phyloP scores from a whole-genome alignment of 2,888 invertebrate species.

The Ferrisia virgata region DNA sequence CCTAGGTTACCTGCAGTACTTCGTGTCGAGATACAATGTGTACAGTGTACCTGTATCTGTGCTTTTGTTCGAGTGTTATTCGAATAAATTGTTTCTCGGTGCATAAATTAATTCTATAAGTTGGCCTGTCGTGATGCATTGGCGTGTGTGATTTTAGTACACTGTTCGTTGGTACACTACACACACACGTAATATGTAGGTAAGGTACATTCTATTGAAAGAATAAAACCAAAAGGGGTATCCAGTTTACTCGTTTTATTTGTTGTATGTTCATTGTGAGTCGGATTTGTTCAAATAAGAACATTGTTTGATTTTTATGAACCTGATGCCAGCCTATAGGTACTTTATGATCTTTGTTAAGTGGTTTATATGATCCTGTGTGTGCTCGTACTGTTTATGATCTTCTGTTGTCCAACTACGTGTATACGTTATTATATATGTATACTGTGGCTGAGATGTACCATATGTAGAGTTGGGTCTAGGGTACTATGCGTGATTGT shows the following conservation, averaged over 20 bases:
- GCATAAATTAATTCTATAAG: neutral
- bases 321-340: neutral
- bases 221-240: neutral
- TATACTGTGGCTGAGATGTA: too few relatives aligned
- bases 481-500: neutral
- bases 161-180: too few relatives aligned
- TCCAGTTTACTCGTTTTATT: neutral
- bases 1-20: too few relatives aligned
- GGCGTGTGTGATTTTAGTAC: neutral
- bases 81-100: neutral
- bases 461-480: neutral
- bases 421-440: too few relatives aligned
- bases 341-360: slow-evolving; percentile 1
- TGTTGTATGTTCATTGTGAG: neutral
- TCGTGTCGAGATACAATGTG: neutral
- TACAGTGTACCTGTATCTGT: neutral
- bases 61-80: neutral
- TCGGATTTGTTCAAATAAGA: neutral
- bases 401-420: neutral
- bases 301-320: slow-evolving; percentile 6
- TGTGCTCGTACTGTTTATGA: neutral
- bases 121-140: neutral
- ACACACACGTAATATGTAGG: too few relatives aligned
- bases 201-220: too few relatives aligned
- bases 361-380: neutral